Evolutionary conservation across 2,797 vertebrate species (phyloP).

Genomic region (Squalus acanthias): DNA sequence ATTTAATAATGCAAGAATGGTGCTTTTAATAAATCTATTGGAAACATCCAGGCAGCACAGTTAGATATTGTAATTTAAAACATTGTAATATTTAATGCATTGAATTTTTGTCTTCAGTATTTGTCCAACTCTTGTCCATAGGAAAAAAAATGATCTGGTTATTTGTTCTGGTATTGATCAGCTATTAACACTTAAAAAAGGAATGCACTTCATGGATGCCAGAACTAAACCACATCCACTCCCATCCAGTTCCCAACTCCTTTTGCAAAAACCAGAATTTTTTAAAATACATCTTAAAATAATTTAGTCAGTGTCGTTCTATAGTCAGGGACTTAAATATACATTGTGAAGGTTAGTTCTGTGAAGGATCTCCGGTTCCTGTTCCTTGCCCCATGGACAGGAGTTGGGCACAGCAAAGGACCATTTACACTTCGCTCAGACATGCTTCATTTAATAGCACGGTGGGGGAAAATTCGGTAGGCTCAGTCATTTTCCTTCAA

Average conservation of each 20-base stretch:
- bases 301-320: not conserved
- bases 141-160: not conserved
- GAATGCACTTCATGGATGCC: not conserved
- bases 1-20: not conserved
- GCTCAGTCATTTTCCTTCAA: not conserved
- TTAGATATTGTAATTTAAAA: not conserved
- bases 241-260: not conserved
- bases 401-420: not conserved
- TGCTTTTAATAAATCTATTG: not conserved
- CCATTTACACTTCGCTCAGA: not conserved
- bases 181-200: not conserved
- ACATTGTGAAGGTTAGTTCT: not conserved
- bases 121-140: not conserved
- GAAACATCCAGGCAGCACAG: not conserved
- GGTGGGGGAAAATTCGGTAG: not conserved
- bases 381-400: not conserved
- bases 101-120: not conserved
- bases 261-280: not conserved
- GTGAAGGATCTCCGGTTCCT: not conserved
- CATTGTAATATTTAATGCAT: not conserved
- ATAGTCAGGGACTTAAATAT: not conserved
- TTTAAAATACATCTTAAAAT: not conserved
- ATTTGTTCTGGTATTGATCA: not conserved
- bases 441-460: not conserved
- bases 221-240: not conserved